phyloP scores from a whole-genome alignment of 2,797 vertebrate genomes.

The Poecile montanus region DNA sequence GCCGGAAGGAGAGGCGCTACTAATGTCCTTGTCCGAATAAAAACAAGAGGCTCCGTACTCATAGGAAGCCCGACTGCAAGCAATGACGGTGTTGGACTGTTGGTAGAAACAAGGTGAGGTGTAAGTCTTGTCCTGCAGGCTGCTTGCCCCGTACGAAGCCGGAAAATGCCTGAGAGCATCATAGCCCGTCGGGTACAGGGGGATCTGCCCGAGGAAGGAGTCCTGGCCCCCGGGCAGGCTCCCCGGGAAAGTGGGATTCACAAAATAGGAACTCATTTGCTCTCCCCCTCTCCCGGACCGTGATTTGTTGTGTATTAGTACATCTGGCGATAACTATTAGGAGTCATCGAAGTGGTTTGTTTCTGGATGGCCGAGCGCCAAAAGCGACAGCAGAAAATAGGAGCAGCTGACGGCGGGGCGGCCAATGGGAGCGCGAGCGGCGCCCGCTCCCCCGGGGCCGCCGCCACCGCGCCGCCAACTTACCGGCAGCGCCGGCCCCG shows the following conservation, averaged over 20 bases:
- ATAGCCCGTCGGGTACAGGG: slow-evolving; percentile 81
- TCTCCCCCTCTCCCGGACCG: slow-evolving; percentile 81
- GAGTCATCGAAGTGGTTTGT: slow-evolving; percentile 86
- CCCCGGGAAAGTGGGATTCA: slow-evolving; percentile 85
- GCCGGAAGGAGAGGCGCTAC: slow-evolving; percentile 77
- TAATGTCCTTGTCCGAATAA: slow-evolving; percentile 83
- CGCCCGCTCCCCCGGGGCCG: slow-evolving; percentile 81
- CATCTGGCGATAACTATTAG: slow-evolving; percentile 87
- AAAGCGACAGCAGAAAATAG: slow-evolving; percentile 84
- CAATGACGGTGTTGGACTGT: slow-evolving; percentile 81
- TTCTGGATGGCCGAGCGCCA: slow-evolving; percentile 87
- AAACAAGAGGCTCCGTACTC: slow-evolving; percentile 84
- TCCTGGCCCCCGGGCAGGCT: slow-evolving; percentile 84
- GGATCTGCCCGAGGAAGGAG: slow-evolving; percentile 83
- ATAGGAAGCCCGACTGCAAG: slow-evolving; percentile 80
- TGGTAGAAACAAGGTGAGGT: slow-evolving; percentile 81
- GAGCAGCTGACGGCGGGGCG: slow-evolving; percentile 88
- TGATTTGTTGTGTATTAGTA: slow-evolving; percentile 88
- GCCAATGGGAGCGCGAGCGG: slow-evolving; percentile 88
- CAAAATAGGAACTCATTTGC: slow-evolving; percentile 88
- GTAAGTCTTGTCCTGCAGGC: slow-evolving; percentile 81
- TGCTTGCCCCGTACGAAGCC: slow-evolving; percentile 79
- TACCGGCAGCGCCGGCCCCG: slow-evolving; percentile 69
- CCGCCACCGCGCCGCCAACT: slow-evolving; percentile 86
- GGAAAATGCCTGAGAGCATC: slow-evolving; percentile 84